Conservation (phyloP, 2,797 vertebrate genomes). For the Nothura maculosa region DNA sequence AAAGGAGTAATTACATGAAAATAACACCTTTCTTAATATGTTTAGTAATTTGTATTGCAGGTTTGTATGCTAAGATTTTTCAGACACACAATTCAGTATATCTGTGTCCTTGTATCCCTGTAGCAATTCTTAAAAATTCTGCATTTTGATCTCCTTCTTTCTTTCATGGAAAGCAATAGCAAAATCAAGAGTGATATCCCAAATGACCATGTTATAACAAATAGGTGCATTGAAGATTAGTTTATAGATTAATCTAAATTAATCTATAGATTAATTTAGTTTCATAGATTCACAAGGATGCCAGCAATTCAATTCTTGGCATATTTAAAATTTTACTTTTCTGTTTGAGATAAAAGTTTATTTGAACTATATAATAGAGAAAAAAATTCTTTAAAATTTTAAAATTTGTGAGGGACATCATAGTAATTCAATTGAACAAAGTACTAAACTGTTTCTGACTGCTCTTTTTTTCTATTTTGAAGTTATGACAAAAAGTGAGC, state of each 20-base stretch:
- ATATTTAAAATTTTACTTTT: rapidly evolving
- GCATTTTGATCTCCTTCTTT: rapidly evolving
- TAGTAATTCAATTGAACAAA: background rate
- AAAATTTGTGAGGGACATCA: background rate
- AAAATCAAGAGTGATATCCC: background rate
- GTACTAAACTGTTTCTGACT: background rate
- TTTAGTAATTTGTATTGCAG: background rate
- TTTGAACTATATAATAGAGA: background rate
- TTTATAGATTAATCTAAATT: background rate
- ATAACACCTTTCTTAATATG: background rate
- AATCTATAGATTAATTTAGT: background rate
- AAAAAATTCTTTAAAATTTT: background rate
- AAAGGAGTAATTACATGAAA: background rate
- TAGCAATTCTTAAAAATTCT: background rate
- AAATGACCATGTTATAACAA: background rate
- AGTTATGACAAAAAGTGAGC: background rate
- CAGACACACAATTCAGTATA: background rate
- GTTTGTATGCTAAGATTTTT: background rate
- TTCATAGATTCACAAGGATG: background rate
- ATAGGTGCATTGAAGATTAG: background rate
- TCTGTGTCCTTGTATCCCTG: background rate
- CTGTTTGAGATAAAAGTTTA: rapidly evolving
- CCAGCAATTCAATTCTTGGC: rapidly evolving
- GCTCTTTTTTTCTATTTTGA: background rate
- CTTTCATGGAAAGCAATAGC: background rate